Conservation (phyloP, 2,113 vertebrate genomes). For the Protobothrops flavoviridis region DNA sequence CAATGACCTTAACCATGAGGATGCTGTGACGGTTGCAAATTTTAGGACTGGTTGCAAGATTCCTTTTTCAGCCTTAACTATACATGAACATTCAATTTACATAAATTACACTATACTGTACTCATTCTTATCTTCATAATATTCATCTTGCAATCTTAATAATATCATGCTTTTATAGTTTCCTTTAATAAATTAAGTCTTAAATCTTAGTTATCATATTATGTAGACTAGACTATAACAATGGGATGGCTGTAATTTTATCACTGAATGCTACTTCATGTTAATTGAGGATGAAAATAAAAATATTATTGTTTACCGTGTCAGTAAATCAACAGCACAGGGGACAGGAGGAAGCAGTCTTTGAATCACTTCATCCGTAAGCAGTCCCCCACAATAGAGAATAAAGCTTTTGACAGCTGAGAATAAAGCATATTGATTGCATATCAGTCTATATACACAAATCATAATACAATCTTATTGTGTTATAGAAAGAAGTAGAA, state of each 20-base stretch:
- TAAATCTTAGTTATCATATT: neutral
- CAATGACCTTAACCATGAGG: neutral
- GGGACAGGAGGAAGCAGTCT: slow-evolving; percentile 82
- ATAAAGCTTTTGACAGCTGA: slow-evolving; percentile 88
- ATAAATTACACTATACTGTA: neutral
- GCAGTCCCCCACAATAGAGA: slow-evolving; percentile 82
- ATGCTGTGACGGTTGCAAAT: neutral
- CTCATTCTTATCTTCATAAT: neutral
- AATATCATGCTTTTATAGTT: neutral
- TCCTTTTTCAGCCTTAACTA: neutral
- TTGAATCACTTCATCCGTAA: slow-evolving; percentile 82
- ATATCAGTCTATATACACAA: neutral
- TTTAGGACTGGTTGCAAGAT: neutral
- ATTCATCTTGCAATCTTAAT: neutral
- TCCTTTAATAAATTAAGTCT: neutral
- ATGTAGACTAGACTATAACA: neutral
- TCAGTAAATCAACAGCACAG: slow-evolving; percentile 83
- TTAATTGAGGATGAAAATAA: neutral
- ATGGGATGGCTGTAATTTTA: neutral
- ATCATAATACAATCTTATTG: neutral
- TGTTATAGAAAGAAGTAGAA: neutral
- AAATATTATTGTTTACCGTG: slow-evolving; percentile 78
- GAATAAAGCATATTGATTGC: slow-evolving; percentile 34
- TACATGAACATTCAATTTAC: neutral
- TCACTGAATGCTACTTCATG: neutral